Evolutionary conservation across 2,797 vertebrate genomes (phyloP), one percentile per base, ranked within the genome.

Genomic region (Falco cherrug): DNA sequence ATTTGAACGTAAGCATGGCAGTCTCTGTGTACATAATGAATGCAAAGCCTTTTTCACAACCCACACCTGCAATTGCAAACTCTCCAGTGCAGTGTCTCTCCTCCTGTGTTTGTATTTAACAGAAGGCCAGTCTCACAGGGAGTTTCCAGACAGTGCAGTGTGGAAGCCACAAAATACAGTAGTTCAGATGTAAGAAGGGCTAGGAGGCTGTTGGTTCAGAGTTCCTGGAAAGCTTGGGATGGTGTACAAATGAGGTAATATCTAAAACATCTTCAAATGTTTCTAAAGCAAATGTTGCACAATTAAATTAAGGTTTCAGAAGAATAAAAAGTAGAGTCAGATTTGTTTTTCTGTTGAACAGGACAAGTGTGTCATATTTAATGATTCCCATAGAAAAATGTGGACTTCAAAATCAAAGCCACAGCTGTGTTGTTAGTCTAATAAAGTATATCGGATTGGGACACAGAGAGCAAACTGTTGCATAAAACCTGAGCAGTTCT

Each of bases 221-320:
- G 91, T 92, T 96, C 89, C 87, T 96, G 89, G 89, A 96, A 96
- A 96, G 79, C 73, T 69, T 90, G 79, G 84, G 79, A 47, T 84
- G 29, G 47, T 71, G 87, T 70, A 91, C 81, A 94, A 89, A 71
- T 96, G 92, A 95, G 51, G 45, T 93, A 80, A 86, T 91, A 91
- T 28, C 45, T 75, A 86, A 94, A 96, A 71, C 84, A 86, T 94
- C 79, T 91, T 96, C 82, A 91, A 86, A 77, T 45, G 19, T 92
- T 93, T 90, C 87, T 89, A 73, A 93, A 93, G 60, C 25, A 43
- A 91, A 69, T 81, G 84, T 96, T 95, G 89, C 82, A 85, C 91
- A 97, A 96, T 75, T 83, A 75, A 81, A 83, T 88, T 53, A 83
- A 93, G 43, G 65, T 69, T 89, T 74, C 33, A 29, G 79, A 91